Percentiles rank a stretch among this genome's conserved stretches.
These are phyloP conservation scores for Diceros bicornis DNA, from an alignment of 2,797 vertebrate genomes.

Conservation along the genomic window DNA sequence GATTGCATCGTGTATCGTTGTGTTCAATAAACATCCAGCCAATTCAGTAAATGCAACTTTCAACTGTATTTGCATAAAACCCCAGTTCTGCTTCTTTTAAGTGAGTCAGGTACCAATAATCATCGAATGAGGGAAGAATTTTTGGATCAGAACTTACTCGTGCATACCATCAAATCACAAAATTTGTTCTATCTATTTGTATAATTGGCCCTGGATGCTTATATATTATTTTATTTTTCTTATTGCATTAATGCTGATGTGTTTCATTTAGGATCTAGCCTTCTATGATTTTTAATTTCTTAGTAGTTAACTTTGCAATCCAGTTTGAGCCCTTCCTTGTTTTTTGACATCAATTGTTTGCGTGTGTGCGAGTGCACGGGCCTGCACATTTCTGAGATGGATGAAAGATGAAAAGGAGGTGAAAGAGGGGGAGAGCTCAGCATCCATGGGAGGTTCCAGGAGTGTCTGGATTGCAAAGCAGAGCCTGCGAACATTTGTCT, in stretches of 20 bases:
- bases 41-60: not conserved
- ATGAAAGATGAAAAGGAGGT: not conserved
- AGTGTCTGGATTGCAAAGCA: not conserved
- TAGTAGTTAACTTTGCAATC: not conserved
- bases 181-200: not conserved
- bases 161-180: not conserved
- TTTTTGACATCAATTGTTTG: not conserved
- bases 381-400: not conserved
- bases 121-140: not conserved
- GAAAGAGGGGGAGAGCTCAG: not conserved
- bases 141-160: not conserved
- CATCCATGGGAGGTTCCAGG: not conserved
- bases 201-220: not conserved
- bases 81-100: not conserved
- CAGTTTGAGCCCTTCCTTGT: not conserved
- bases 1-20: fast-evolving
- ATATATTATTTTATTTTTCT: not conserved
- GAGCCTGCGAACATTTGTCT: not conserved
- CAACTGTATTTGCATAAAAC: not conserved
- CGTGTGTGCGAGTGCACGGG: fast-evolving
- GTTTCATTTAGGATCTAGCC: not conserved
- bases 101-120: not conserved
- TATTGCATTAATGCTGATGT: not conserved
- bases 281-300: not conserved
- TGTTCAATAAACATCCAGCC: not conserved